A percentile compares a stretch with the other conserved stretches of the same genome.
Evolutionary conservation across 2,113 vertebrate genomes (phyloP).

Genomic region (Megatriorchis doriae): DNA sequence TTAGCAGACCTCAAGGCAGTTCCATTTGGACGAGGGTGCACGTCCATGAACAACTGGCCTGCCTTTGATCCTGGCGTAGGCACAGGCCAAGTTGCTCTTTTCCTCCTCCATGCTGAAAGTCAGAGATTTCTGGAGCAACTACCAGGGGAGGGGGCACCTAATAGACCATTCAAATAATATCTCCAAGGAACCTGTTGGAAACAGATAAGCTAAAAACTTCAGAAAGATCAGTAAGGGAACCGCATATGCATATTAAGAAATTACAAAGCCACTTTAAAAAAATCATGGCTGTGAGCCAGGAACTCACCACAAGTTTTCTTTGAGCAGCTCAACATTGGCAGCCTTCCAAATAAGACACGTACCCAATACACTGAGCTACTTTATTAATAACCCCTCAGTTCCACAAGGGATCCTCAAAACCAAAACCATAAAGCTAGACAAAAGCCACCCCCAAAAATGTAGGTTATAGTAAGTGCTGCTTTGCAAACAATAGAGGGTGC

Average conservation of each 20-base stretch:
- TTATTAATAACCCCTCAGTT: background rate
- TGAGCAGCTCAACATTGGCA: background rate
- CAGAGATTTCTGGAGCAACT: background rate
- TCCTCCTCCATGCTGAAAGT: background rate
- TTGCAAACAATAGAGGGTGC: background rate
- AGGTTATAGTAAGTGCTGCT: background rate
- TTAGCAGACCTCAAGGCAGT: background rate
- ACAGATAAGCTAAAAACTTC: background rate
- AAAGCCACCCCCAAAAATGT: background rate
- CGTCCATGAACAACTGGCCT: background rate
- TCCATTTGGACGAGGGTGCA: fast-evolving
- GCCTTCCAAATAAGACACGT: background rate
- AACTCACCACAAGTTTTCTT: background rate
- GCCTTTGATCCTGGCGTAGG: background rate
- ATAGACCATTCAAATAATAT: background rate
- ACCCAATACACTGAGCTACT: background rate
- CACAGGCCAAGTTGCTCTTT: background rate
- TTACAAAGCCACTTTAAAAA: background rate
- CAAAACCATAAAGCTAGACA: background rate
- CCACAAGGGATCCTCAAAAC: background rate
- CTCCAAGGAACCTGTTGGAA: background rate
- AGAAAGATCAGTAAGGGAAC: background rate
- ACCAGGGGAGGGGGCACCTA: background rate
- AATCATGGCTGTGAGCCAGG: background rate
- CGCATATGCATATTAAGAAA: background rate